Conservation (phyloP, 2,888 invertebrate genomes). For the Nephrocerus scutellatus region DNA sequence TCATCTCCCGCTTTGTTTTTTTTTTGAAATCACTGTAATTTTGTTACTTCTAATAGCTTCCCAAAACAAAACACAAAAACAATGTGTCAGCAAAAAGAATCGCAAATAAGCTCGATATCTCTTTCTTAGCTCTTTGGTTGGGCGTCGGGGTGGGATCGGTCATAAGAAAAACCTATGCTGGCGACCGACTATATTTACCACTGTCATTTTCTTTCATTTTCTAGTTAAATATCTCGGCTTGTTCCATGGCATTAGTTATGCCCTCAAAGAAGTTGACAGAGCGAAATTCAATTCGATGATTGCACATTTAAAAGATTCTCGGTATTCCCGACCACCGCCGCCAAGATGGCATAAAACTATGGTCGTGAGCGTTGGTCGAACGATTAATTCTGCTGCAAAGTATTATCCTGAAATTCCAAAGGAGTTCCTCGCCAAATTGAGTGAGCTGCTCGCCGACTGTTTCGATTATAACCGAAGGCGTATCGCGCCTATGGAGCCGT, state of each 20-base stretch:
- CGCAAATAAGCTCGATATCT: too few species aligned
- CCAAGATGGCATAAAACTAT: constrained; percentile 23
- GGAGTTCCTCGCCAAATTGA: constrained; percentile 29
- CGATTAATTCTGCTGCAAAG: constrained; percentile 18
- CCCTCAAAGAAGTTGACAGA: constrained; percentile 31
- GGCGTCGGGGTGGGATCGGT: too few species aligned
- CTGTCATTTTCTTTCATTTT: too few species aligned
- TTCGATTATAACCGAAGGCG: constrained; percentile 28
- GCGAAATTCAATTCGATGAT: constrained; percentile 29
- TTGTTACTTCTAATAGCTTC: too few species aligned
- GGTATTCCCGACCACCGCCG: constrained; percentile 26
- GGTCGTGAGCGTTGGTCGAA: constrained; percentile 22
- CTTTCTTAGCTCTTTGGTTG: too few species aligned
- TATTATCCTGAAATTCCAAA: constrained; percentile 31
- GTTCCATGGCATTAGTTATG: constrained; percentile 43
- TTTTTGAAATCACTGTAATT: too few species aligned
- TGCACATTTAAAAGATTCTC: constrained; percentile 30
- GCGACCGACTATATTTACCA: too few species aligned
- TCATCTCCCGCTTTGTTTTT: too few species aligned
- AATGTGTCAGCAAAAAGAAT: too few species aligned
- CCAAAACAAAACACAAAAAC: too few species aligned
- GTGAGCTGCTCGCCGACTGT: constrained; percentile 20
- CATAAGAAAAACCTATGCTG: too few species aligned
- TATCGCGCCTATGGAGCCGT: constrained; percentile 37
- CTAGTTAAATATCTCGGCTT: constrained; percentile 33